Evolutionary conservation across 2,113 vertebrate genomes (phyloP), one percentile per base, ranked within the genome.

Genomic region (Carollia perspicillata): DNA sequence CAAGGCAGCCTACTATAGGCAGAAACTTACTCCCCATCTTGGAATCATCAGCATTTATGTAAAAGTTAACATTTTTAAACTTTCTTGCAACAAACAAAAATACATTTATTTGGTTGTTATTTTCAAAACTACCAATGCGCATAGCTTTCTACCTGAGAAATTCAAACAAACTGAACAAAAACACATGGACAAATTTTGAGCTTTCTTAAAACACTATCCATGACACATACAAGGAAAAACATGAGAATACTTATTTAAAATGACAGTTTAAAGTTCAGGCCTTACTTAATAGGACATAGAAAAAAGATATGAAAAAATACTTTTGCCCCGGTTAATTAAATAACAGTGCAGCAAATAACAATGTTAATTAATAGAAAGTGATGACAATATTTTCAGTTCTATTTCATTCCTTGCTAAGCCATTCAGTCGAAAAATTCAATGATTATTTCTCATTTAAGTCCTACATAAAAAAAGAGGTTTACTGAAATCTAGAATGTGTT

Each of bases 111-210:
- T 97, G 94, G 90, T 96, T 97, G 92, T 92, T 90, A 58, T 84
- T 97, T 98, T 89, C 65, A 72, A 94, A 92, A 13, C 37, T 26
- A 92, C 68, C 74, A 95, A 85, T 47, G 44, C 78, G 92, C 60
- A 71, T 95, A 77, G 91, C 96, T 95, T 92, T 95, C 96, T 93
- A 97, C 94, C 94, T 97, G 7, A 90, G 96, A 93, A 97, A 84
- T 94, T 0, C 83, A 96, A 95, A 95, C 77, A 97, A 92, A 96
- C 63, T 47, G 60, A 72, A 95, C 49, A 95, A 93, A 92, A 85
- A 94, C 51, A 93, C n/a, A 60, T 69, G 92, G 51, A 95, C 40
- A 66, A n/a, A 79, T 23, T 83, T 95, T 95, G 40, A 90, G 84
- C 88, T 95, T 92, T 95, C 93, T 93, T 95, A 92, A 89, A 95